Evolutionary conservation across 2,113 vertebrate genomes (phyloP), one percentile per base, ranked within the genome.

Genomic region (Urocolius indicus): DNA sequence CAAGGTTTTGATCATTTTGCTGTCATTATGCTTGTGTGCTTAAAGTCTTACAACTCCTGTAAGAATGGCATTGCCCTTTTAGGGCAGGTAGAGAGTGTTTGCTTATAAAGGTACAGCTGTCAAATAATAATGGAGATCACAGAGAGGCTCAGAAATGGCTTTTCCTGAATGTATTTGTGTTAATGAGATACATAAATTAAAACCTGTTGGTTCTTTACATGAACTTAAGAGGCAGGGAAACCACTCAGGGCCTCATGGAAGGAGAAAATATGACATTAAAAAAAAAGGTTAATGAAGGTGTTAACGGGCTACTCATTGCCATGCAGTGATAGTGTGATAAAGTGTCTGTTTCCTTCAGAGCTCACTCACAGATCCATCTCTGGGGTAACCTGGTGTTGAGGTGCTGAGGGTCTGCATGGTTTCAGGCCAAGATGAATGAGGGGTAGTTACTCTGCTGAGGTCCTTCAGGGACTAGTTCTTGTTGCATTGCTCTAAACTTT

Each of bases 201-300:
- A 23, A 83, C 69, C 16, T 1, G 0, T 38, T 21, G 29, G 13
- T 2, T 78, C 55, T 92, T 68, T 43, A 20, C 6, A 6, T 51
- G 29, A 23, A 22, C 13, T 18, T 55, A 9, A 49, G 67, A 61
- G 75, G 36, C 18, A 43, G 67, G 14, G 27, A 30, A 52, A 38
- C 11, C 29, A 41, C 21, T 4, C 3, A 45, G 21, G 45, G 54
- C 51, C n/a, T 41, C 9, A 41, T 41, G 38, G 38, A 41, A 41
- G 38, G 29, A 76, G 26, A 72, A 73, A 46, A 51, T 20, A 36
- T 3, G 22, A 1, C 13, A 23, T 8, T 51, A 45, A 48, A 52
- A 30, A 63, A 48, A 34, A 8, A 41, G 51, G 8, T 22, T 30
- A 0, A 9, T 11, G 1, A 63, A 19, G 8, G 3, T 20, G 27